These are phyloP conservation scores for Azorinus chamasolen DNA, from an alignment of 2,888 invertebrate genomes.

Conservation along the genomic window DNA sequence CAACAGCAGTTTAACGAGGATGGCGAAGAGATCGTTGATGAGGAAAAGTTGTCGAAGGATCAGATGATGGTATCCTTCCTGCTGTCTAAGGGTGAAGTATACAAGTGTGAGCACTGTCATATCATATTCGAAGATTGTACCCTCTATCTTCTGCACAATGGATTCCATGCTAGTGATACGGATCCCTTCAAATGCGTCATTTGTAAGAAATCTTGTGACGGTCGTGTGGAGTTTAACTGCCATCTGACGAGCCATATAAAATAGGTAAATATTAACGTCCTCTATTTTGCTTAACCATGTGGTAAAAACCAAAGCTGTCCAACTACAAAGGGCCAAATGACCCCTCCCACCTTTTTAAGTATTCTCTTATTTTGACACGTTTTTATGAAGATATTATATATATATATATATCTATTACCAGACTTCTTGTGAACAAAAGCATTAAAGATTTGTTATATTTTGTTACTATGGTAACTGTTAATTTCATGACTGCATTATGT, in stretches of 20 bases:
- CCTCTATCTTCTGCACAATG: constrained; percentile 81
- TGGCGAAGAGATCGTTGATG: constrained; percentile 57
- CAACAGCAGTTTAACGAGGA: constrained; percentile 54
- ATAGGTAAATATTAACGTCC: constrained; percentile 34
- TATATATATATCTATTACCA: no score
- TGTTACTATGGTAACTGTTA: no score
- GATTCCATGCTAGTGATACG: constrained; percentile 81
- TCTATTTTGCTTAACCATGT: no score
- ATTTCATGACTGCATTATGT: no score
- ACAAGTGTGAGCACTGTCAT: constrained; percentile 82
- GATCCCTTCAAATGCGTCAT: constrained; percentile 82
- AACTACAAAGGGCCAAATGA: no score
- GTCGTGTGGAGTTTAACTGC: constrained; percentile 82
- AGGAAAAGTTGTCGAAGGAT: constrained; percentile 75
- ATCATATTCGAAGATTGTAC: constrained; percentile 83
- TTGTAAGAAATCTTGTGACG: constrained; percentile 78
- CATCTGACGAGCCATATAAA: constrained; percentile 83
- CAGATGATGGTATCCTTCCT: constrained; percentile 77
- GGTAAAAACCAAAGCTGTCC: no score
- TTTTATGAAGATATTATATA: no score
- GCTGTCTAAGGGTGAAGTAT: constrained; percentile 78
- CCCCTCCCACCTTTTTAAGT: no score
- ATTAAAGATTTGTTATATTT: no score
- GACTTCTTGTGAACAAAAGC: no score
- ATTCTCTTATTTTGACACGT: no score